Evolutionary conservation across 1,140 invertebrate species (phyloP).

Genomic region (Trichonephila clavipes): DNA sequence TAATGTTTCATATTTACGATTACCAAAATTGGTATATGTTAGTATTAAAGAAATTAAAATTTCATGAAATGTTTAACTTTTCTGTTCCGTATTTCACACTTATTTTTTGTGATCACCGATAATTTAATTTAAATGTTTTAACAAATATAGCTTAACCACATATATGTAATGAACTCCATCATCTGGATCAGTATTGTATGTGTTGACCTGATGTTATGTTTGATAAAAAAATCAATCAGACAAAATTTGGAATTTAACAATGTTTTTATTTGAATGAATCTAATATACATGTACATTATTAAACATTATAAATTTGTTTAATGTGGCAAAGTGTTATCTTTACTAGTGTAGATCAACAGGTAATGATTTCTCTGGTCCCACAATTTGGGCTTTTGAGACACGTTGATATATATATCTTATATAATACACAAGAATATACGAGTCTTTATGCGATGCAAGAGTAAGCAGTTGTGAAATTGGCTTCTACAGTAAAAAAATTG

Average conservation of each 20-base stretch:
- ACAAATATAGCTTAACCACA: too few relatives aligned
- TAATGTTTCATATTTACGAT: too few relatives aligned
- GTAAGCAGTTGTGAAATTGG: neutral
- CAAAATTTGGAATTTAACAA: neutral
- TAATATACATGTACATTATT: conserved; percentile 43
- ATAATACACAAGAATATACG: conserved; percentile 5
- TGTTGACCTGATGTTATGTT: neutral
- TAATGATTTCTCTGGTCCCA: conserved; percentile 36
- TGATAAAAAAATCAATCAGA: neutral
- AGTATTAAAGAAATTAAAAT: too few relatives aligned
- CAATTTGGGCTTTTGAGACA: conserved; percentile 42
- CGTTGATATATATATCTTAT: conserved; percentile 43
- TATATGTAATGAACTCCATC: too few relatives aligned
- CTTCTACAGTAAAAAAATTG: neutral
- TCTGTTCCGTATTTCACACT: too few relatives aligned
- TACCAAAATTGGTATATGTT: too few relatives aligned
- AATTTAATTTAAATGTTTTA: too few relatives aligned
- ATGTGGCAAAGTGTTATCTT: conserved; percentile 23
- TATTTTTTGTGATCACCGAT: too few relatives aligned
- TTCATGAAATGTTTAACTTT: too few relatives aligned
- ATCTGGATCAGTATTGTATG: too few relatives aligned
- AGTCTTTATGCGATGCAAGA: neutral
- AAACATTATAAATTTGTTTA: conserved; percentile 43
- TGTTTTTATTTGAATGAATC: conserved; percentile 28
- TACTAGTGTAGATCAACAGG: conserved; percentile 25